Evolutionary conservation across 2,888 invertebrate genomes (phyloP), one percentile per base, ranked within the genome.

Genomic region (Trilocha varians): DNA sequence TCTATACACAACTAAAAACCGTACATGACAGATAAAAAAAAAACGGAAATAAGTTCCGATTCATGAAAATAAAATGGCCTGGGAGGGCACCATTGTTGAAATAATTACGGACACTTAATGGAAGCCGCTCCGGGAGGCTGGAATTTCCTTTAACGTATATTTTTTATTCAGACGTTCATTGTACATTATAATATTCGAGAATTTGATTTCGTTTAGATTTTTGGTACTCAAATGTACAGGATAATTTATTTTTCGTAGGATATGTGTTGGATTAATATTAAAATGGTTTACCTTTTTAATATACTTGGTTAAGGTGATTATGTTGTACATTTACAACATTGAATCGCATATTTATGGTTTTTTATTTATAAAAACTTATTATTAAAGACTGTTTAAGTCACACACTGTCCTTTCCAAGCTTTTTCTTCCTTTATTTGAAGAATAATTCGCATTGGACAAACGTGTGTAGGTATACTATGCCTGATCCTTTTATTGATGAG

Each of bases 81-180:
- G 42, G 47, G 38, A 35, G 40, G 37, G 34, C 44, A 43, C 56
- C 48, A 49, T 62, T 62, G 62, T 62, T 46, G 41, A 43, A 45
- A 47, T 59, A 63, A 62, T 63, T 63, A 59, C 58, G 51, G 56
- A 57, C 50, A 53, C 50, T 53, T 55, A 54, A 58, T 52, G 55
- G 50, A 51, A 48, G 50, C 44, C 47, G 48, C 47, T 51, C 53
- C 38, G 43, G 51, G 44, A 56, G 53, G 54, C 48, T 49, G 46
- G 47, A 54, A 52, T 59, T 50, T 48, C 43, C 49, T 44, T 47
- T 41, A 32, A 38, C 45, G 40, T 38, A 41, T 36, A 39, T 37
- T 47, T 52, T 50, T 53, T 50, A 2, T 18, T 18, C 8, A 4
- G 5, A 18, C n/a, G 18, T 8, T 8, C 25, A 11, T 3, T 11